Evolutionary conservation across 1,140 invertebrate species (phyloP).

Genomic region (Sesamia nonagrioides): DNA sequence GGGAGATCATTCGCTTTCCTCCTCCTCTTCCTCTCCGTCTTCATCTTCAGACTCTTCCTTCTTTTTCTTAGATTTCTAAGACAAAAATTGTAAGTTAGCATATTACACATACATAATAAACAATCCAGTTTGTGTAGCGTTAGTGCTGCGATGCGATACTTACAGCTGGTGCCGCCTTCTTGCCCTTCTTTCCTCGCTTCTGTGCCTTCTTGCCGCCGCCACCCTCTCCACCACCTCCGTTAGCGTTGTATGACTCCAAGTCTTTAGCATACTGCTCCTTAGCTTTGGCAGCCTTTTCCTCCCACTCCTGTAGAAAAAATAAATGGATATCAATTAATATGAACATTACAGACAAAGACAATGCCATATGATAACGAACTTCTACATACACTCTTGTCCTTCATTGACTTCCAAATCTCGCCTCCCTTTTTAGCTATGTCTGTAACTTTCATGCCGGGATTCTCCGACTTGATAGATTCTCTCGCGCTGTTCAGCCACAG

Average conservation of each 20-base stretch:
- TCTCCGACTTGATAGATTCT: conserved; percentile 93
- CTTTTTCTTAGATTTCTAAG: conserved; percentile 87
- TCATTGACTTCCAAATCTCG: conserved; percentile 94
- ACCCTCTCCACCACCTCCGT: conserved; percentile 88
- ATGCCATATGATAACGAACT: conserved; percentile 28
- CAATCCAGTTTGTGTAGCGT: background rate
- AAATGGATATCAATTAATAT: conserved; percentile 41
- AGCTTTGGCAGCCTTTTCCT: conserved; percentile 93
- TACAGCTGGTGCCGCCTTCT: conserved; percentile 85
- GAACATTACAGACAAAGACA: conserved; percentile 27
- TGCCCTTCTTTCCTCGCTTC: conserved; percentile 87
- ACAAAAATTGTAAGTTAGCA: conserved; percentile 51
- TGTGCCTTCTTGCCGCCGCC: conserved; percentile 85
- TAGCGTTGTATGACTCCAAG: conserved; percentile 95
- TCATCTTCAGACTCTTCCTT: conserved; percentile 87
- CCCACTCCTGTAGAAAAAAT: conserved; percentile 93
- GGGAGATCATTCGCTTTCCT: conserved; percentile 88
- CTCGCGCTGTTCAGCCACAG: conserved; percentile 95
- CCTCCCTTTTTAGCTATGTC: conserved; percentile 96
- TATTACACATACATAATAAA: conserved; percentile 39
- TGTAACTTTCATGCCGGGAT: conserved; percentile 93
- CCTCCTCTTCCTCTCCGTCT: conserved; percentile 85
- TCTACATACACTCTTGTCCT: conserved; percentile 92
- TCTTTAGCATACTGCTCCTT: conserved; percentile 96
- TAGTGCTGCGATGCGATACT: conserved; percentile 55